Evolutionary conservation across 2,888 invertebrate species (phyloP), one percentile per base, ranked within the genome.

Genomic region (Coenonympha glycerion): DNA sequence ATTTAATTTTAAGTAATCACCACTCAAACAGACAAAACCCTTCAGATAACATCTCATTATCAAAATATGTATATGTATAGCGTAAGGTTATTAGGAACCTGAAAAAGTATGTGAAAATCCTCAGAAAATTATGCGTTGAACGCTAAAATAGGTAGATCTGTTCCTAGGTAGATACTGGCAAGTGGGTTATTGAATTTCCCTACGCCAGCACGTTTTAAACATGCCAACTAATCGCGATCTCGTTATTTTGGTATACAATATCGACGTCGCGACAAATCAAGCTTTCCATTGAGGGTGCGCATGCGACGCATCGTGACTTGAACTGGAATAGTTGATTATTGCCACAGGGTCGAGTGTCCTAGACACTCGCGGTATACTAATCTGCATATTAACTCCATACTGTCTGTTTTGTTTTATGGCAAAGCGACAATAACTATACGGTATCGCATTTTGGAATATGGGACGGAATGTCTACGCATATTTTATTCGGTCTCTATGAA

Each of bases 261-360:
- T 31, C 11, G 46, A 33, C 13, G 11, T 44, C 24, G 33, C 47
- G 31, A 53, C 33, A 49, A 39, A 56, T 56, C 56, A 49, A 49
- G 44, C 63, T 61, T 64, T 66, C 66, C 63, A 61, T 60, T 48
- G 56, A 52, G 55, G 56, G 49, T 55, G 70, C 74, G 72, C 65
- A 36, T 69, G 68, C 77, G n/a, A n/a, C n/a, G 69, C 77, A 69
- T 57, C 81, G 78, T 80, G 82, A 80, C 77, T 75, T 74, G 81
- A 67, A 61, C 68, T 56, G 74, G 69, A 83, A 84, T 83, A 57
- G 73, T 64, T 68, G 61, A 77, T 84, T 81, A 83, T 58, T 24
- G 55, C 49, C 48, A 53, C 60, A 58, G 56, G 63, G 61, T 59
- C 63, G 60, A 37, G 52, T n/a, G n/a, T n/a, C 57, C 50, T 52